Evolutionary conservation across 2,113 vertebrate genomes (phyloP), one percentile per base, ranked within the genome.

Genomic region (Aptenodytes patagonicus): DNA sequence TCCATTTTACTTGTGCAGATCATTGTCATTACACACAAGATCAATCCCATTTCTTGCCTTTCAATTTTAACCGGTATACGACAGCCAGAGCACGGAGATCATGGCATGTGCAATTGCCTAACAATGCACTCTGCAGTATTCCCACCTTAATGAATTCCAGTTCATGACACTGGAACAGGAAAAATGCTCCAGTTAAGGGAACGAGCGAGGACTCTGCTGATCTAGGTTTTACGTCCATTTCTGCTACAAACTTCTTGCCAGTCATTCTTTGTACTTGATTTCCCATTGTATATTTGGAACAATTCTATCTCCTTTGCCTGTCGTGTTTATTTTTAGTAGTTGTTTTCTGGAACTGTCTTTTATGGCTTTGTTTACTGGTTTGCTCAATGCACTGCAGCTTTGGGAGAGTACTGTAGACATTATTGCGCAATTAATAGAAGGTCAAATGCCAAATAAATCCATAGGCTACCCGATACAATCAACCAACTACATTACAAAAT

Each of bases 11-110:
- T 36, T 6, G 26, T 6, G 14, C 46, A 32, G 36, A 21, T 32
- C n/a, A 16, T 2, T 72, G 66, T 11, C 60, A 17, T 26, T 2
- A 4, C 29, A 14, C 9, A 32, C 7, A 8, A 22, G 15, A 17
- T 3, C 47, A 8, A 3, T 9, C 22, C 69, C 47, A 34, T 11
- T 32, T 5, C 77, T 32, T 3, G 31, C 1, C 52, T 3, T 25
- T 2, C 42, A 9, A 1, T 5, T 31, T 8, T 4, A 13, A 20
- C 62, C 2, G 4, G 38, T n/a, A 6, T 1, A 4, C 0, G 2
- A 20, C 16, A 58, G 29, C 21, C 84, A 64, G 75, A n/a, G 57
- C 77, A 64, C 2, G 1, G 54, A 51, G 46, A 26, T 20, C 25
- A 2, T 0, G 11, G 38, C 34, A 28, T 0, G 3, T 12, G 29